Conservation (phyloP, 2,113 vertebrate genomes). For the Oreochromis niloticus region DNA sequence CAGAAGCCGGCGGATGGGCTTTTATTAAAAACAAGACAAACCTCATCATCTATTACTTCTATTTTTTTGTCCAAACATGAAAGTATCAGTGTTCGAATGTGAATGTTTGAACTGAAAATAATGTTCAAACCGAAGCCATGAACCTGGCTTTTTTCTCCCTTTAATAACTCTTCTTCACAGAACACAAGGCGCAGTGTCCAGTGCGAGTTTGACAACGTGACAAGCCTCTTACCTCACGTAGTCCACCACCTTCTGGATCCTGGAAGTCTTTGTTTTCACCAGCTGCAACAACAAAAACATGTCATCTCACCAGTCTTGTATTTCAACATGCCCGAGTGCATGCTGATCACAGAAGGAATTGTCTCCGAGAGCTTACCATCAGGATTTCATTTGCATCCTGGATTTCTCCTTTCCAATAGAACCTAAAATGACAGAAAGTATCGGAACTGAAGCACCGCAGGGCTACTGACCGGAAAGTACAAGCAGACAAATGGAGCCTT, state of each 20-base stretch:
- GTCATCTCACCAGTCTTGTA: neutral
- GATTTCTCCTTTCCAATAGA: constrained; percentile 85
- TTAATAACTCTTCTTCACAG: neutral
- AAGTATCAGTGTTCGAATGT: neutral
- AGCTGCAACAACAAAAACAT: constrained; percentile 66
- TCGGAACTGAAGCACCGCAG: neutral
- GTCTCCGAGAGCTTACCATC: constrained; percentile 69
- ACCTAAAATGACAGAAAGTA: constrained; percentile 59
- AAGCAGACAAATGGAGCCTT: neutral
- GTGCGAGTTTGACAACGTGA: neutral
- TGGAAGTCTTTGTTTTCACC: constrained; percentile 83
- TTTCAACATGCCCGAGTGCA: neutral
- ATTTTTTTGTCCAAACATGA: neutral
- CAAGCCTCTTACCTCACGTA: constrained; percentile 75
- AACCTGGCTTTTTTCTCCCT: neutral
- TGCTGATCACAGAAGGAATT: neutral
- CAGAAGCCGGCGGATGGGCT: neutral
- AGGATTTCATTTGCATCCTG: constrained; percentile 81
- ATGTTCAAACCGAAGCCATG: neutral
- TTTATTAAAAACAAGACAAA: neutral
- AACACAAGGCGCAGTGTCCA: neutral
- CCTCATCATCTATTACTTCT: neutral
- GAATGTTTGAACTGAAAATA: neutral
- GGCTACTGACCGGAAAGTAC: neutral
- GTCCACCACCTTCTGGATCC: constrained; percentile 65